Evolutionary conservation across 30 jellyfish, hydroid and myxozoan genomes (phyloP), one percentile per base, ranked within the genome.

Genomic region (Mastigias papua): DNA sequence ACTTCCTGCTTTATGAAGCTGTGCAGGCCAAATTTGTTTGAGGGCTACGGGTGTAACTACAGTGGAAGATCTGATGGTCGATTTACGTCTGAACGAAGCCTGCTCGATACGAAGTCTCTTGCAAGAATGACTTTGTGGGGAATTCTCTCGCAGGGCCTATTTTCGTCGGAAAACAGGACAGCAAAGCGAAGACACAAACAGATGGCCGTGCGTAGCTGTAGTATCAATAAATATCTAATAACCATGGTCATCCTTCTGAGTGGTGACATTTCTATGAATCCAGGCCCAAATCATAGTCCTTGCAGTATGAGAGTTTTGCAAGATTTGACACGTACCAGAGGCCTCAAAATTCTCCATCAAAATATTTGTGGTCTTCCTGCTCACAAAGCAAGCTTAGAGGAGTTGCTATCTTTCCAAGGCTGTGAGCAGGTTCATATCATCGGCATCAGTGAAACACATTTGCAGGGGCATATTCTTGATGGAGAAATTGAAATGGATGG

Each of bases 381-480:
- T 49, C 88, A 51, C 88, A 77, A 77, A 77, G 88, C 88, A 51
- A 23, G 48, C 88, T 54, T 77, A 48, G 88, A 77, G 88, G 88
- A 77, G 88, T 77, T 77, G 69, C 54, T 77, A 77, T 22, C 80
- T 77, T 76, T 80, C 63, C 88, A 77, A 77, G 80, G 88, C 54
- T 37, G 54, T 37, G 54, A 37, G 54, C 54, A 37, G 54, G 54
- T 11, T 37, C 54, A 37, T 37, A 37, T 37, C 79, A 76, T 42
- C 49, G 80, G 79, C 28, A 76, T 76, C 80, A 77, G 88, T 77
- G 88, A 77, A 77, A 77, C 89, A 54, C 89, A 78, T 62, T n/a
- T 78, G 23, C 49, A 78, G 49, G 25, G 13, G 65, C 89, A 78
- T 33, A 78, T 58, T 78, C 65, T 54, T n/a, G 89, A 78, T 78